Conservation (phyloP, 2,888 invertebrate genomes). For the Cephus runcator region DNA sequence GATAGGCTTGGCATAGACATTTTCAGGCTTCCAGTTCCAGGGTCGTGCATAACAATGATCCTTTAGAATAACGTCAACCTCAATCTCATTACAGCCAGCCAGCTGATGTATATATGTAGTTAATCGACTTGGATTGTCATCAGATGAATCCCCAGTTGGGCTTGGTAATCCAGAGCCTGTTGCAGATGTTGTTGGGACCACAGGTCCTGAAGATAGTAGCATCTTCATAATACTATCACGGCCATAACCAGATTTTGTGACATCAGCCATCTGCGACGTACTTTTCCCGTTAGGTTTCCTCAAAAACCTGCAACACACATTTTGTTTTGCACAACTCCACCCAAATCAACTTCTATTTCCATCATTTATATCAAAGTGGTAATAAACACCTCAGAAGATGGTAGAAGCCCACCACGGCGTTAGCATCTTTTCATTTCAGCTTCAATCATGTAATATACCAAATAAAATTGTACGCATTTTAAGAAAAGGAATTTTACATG, state of each 20-base stretch:
- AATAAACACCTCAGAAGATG: background rate
- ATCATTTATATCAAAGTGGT: background rate
- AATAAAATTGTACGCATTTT: background rate
- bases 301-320: background rate
- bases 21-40: slow-evolving; percentile 75
- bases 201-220: slow-evolving; percentile 32
- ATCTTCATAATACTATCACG: slow-evolving; percentile 38
- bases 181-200: slow-evolving; percentile 20
- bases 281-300: background rate
- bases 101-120: slow-evolving; percentile 55
- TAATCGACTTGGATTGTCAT: slow-evolving; percentile 68
- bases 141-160: slow-evolving; percentile 65
- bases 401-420: background rate
- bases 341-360: background rate
- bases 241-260: slow-evolving; percentile 24
- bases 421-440: background rate
- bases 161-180: slow-evolving; percentile 41
- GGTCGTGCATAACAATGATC: slow-evolving; percentile 82
- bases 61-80: slow-evolving; percentile 67
- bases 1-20: slow-evolving; percentile 71
- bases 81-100: slow-evolving; percentile 58
- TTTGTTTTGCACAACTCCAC: background rate
- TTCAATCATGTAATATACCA: background rate
- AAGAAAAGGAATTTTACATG: background rate
- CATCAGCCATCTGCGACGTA: slow-evolving; percentile 15